Percentiles rank a stretch among this genome's conserved stretches.
These are phyloP conservation scores for Ascidia mentula DNA, from an alignment of 23 tunicate genomes.

Conservation along the genomic window DNA sequence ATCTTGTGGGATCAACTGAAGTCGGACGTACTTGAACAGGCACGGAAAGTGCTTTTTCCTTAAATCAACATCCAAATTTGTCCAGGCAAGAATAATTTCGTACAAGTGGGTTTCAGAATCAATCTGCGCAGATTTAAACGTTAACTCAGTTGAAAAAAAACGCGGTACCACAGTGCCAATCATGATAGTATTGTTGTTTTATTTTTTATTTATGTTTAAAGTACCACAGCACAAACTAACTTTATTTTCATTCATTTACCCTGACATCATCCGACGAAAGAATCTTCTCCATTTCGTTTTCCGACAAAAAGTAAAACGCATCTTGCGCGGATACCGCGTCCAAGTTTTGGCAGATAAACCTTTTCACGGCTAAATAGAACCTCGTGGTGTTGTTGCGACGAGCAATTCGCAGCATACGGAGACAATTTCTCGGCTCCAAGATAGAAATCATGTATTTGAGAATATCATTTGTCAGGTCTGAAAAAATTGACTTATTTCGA, in stretches of 20 bases:
- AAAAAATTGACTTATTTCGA: too few relatives aligned
- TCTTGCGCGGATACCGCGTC: neutral
- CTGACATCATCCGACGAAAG: neutral
- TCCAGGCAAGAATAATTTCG: neutral
- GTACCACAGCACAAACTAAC: too few relatives aligned
- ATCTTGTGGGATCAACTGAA: neutral
- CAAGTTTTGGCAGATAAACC: neutral
- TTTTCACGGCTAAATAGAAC: neutral
- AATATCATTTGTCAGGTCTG: neutral
- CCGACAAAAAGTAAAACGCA: neutral
- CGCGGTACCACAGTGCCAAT: too few relatives aligned
- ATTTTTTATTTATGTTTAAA: too few relatives aligned
- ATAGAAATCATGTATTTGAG: neutral
- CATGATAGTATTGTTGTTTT: too few relatives aligned
- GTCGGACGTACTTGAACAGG: neutral
- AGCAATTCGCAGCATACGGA: neutral
- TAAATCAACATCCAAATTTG: neutral
- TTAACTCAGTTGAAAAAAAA: too few relatives aligned
- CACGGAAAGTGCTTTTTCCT: constrained; percentile 3
- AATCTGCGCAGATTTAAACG: too few relatives aligned
- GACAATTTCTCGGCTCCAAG: neutral
- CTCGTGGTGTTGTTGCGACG: constrained; percentile 1
- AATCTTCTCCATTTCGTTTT: neutral
- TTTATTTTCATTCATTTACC: neutral
- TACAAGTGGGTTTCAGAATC: neutral